Conservation (phyloP, 1,140 invertebrate genomes). For the Centruroides vittatus region DNA sequence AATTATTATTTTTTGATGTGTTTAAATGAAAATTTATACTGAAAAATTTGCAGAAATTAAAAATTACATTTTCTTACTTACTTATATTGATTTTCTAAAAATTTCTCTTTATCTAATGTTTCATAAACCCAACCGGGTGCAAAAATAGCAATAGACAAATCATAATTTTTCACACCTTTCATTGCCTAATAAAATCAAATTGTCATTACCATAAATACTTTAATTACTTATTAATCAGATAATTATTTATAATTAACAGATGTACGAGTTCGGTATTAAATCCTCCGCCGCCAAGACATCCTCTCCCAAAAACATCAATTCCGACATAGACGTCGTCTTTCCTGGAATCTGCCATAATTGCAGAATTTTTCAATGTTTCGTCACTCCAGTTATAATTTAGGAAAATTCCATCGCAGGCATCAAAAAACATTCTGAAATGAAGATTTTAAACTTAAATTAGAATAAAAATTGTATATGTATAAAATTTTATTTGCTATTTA, state of each 20-base stretch:
- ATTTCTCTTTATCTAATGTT: slow-evolving; percentile 36
- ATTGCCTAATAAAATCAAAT: slow-evolving; percentile 45
- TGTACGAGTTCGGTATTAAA: slow-evolving; percentile 60
- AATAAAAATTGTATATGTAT: background rate
- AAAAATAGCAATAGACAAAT: slow-evolving; percentile 78
- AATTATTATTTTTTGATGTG: too few species aligned
- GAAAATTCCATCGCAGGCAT: slow-evolving; percentile 80
- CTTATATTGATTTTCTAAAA: slow-evolving; percentile 50
- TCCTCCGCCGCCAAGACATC: slow-evolving; percentile 68
- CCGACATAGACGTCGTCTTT: slow-evolving; percentile 72
- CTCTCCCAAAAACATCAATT: slow-evolving; percentile 88
- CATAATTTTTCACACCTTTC: slow-evolving; percentile 42
- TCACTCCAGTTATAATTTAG: slow-evolving; percentile 87
- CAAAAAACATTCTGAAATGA: slow-evolving; percentile 49
- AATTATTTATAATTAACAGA: background rate
- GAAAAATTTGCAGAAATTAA: too few species aligned
- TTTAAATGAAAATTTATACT: too few species aligned
- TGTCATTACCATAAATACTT: background rate
- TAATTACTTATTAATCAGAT: background rate
- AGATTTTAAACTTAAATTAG: background rate
- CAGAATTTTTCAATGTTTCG: slow-evolving; percentile 39
- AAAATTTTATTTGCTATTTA: slow-evolving; percentile 22
- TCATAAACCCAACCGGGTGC: slow-evolving; percentile 86
- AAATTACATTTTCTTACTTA: slow-evolving; percentile 20
- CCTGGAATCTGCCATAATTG: slow-evolving; percentile 25